A percentile compares a stretch with the other conserved stretches of the same genome.
Evolutionary conservation across 2,113 vertebrate species (phyloP).

Genomic region (Phrynosoma blainvillii): DNA sequence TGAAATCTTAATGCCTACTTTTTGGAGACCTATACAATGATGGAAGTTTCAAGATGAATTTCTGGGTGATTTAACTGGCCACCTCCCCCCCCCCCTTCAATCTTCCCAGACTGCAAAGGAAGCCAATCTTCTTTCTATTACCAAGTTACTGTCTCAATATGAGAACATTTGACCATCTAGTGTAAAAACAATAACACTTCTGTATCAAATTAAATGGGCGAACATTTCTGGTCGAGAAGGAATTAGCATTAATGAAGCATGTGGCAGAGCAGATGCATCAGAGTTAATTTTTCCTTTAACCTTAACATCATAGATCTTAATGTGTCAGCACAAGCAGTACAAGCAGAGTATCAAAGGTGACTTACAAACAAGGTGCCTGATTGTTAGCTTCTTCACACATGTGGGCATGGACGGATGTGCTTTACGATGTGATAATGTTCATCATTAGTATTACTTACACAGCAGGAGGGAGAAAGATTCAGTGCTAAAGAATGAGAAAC

Average conservation of each 20-base stretch:
- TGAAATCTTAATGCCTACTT: neutral
- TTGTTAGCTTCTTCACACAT: slow-evolving; percentile 19
- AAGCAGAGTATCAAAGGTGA: slow-evolving; percentile 30
- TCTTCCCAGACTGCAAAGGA: neutral
- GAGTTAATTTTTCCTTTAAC: slow-evolving; percentile 22
- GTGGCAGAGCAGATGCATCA: neutral
- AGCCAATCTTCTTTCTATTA: neutral
- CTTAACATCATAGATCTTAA: slow-evolving; percentile 10
- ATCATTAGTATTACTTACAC: slow-evolving; percentile 10
- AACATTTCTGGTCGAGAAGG: neutral
- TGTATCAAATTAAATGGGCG: neutral
- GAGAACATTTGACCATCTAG: neutral
- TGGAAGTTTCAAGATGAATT: neutral
- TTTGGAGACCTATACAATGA: neutral
- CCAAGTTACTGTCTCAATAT: neutral
- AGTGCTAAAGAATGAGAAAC: slow-evolving; percentile 1
- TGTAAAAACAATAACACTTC: neutral
- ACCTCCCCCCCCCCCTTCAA: neutral
- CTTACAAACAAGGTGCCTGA: slow-evolving; percentile 1
- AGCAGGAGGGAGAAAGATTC: neutral
- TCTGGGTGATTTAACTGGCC: neutral
- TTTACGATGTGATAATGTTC: slow-evolving; percentile 14
- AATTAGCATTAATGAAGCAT: slow-evolving; percentile 14
- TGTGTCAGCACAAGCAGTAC: neutral
- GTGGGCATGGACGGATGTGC: slow-evolving; percentile 3